Percentiles rank a stretch among this genome's conserved stretches.
Conservation (phyloP, 2,888 invertebrate species). For the Colostygia pectinataria region DNA sequence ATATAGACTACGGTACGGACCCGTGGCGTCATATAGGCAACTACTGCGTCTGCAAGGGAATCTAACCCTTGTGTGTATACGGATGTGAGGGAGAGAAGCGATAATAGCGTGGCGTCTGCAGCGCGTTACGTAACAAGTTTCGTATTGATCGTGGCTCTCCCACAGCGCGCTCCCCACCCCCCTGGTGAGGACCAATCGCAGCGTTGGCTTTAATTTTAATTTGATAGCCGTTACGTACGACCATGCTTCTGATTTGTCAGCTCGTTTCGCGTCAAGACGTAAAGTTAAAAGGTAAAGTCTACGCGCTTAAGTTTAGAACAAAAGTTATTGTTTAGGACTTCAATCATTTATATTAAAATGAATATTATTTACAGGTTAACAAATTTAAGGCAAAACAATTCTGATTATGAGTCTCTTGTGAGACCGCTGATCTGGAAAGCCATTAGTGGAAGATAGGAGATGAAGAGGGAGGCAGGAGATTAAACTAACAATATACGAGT, state of each 20-base stretch:
- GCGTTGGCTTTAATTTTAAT: constrained; percentile 73
- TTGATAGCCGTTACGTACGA: constrained; percentile 63
- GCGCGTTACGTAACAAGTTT: constrained; percentile 65
- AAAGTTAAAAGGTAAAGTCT: constrained; percentile 43
- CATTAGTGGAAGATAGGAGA: no score
- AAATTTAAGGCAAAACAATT: not conserved
- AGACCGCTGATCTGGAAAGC: no score
- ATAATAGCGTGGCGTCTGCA: constrained; percentile 38
- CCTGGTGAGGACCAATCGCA: constrained; percentile 60
- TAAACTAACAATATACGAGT: no score
- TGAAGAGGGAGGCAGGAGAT: no score
- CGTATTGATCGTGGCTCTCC: constrained; percentile 68
- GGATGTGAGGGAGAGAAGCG: constrained; percentile 27
- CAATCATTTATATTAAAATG: not conserved
- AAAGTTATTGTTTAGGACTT: not conserved
- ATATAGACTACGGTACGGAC: no score
- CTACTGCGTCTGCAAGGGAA: constrained; percentile 27
- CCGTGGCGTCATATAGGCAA: constrained; percentile 35
- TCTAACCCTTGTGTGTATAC: constrained; percentile 28
- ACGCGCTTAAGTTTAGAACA: not conserved
- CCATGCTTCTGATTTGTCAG: constrained; percentile 66
- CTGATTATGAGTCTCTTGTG: no score
- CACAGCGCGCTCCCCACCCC: constrained; percentile 38
- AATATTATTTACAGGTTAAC: not conserved
- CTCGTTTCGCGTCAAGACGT: constrained; percentile 50